Conservation (phyloP, 2,797 vertebrate genomes). For the Crenuchus spilurus region DNA sequence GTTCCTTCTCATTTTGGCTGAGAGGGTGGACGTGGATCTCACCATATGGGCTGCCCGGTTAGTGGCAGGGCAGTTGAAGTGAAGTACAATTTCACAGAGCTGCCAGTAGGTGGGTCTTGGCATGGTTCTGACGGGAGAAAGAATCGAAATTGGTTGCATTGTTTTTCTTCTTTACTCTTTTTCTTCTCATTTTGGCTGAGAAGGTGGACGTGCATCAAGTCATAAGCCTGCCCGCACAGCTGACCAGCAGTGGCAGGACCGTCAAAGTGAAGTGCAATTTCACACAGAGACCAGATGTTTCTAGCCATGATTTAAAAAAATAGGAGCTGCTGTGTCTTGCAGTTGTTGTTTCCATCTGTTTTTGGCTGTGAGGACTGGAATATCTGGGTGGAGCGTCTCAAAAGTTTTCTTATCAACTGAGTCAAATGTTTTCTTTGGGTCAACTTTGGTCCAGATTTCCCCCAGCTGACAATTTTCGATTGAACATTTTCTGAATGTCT, state of each 20-base stretch:
- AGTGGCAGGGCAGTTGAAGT: constrained; percentile 34
- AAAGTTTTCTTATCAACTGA: too few species aligned
- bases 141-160: neutral
- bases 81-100: constrained; percentile 53
- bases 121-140: neutral
- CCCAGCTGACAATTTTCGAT: too few species aligned
- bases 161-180: neutral
- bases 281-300: constrained; percentile 58
- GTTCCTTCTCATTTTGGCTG: constrained; percentile 12
- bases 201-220: neutral
- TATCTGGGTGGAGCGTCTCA: too few species aligned
- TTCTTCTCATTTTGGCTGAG: neutral
- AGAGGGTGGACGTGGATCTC: neutral
- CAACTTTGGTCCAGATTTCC: too few species aligned
- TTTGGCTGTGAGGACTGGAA: too few species aligned
- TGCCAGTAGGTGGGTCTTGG: constrained; percentile 4
- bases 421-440: too few species aligned
- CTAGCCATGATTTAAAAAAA: constrained; percentile 58
- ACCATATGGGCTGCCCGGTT: constrained; percentile 36
- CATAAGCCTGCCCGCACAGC: neutral
- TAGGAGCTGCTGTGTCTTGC: too few species aligned
- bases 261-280: neutral
- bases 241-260: neutral
- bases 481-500: too few species aligned
- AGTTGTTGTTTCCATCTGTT: too few species aligned